Conservation (phyloP, 2,888 invertebrate species). For the Netelia inedita region DNA sequence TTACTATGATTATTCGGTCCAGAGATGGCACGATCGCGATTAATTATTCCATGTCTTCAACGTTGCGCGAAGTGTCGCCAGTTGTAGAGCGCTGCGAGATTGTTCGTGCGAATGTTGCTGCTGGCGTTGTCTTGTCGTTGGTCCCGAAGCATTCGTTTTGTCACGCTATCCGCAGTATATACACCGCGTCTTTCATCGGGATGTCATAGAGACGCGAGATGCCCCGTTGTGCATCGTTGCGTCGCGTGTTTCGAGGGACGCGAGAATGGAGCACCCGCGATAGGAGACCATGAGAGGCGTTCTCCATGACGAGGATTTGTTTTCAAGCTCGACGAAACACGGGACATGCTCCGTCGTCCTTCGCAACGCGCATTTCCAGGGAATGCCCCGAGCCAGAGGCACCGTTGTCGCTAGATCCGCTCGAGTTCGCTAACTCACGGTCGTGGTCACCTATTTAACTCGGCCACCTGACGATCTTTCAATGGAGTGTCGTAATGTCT, state of each 20-base stretch:
- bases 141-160: constrained; percentile 26
- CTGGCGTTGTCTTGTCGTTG: constrained; percentile 6
- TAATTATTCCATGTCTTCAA: constrained; percentile 15
- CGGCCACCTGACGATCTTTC: constrained; percentile 41
- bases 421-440: constrained; percentile 33
- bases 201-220: constrained; percentile 27
- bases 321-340: constrained; percentile 24
- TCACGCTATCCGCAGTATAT: not conserved
- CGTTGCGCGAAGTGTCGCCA: constrained; percentile 6
- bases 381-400: constrained; percentile 23
- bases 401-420: constrained; percentile 21
- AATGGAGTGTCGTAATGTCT: not conserved
- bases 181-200: constrained; percentile 22
- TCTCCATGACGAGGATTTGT: constrained; percentile 3
- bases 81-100: not conserved
- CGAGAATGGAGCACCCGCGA: constrained; percentile 17
- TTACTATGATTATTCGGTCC: no score
- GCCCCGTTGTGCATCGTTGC: constrained; percentile 15
- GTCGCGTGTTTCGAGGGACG: constrained; percentile 34
- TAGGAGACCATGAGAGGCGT: not conserved
- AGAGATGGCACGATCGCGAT: constrained; percentile 5
- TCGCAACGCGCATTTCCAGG: constrained; percentile 19
- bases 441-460: constrained; percentile 51
- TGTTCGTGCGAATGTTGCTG: constrained; percentile 26
- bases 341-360: constrained; percentile 13